These are phyloP conservation scores for Zosterops pallidus DNA, from an alignment of 2,113 vertebrate species.

Conservation along the genomic window DNA sequence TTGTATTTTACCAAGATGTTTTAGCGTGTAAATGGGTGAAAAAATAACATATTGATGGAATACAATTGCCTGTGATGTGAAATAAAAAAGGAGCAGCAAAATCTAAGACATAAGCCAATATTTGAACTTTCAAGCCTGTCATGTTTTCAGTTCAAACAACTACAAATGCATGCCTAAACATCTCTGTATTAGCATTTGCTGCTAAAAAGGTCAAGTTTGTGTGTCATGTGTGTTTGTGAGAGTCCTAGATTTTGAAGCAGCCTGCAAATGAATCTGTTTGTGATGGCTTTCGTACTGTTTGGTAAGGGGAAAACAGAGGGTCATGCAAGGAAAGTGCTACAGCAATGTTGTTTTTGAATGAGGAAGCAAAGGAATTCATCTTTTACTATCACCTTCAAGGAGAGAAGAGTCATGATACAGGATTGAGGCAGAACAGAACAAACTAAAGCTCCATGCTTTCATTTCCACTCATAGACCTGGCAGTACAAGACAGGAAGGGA, in stretches of 20 bases:
- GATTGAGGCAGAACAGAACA: not conserved
- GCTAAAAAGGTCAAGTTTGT: not conserved
- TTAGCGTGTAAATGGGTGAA: not conserved
- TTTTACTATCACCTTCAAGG: not conserved
- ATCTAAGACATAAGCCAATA: not conserved
- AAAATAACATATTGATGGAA: not conserved
- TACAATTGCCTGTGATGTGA: not conserved
- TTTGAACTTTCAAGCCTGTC: not conserved
- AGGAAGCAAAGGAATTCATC: not conserved
- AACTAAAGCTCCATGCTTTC: not conserved
- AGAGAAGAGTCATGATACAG: not conserved
- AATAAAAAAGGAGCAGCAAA: not conserved
- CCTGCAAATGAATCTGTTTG: not conserved
- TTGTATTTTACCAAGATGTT: not conserved
- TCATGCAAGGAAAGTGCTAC: not conserved
- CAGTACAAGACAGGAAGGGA: not conserved
- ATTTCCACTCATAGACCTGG: not conserved
- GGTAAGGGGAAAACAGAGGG: not conserved
- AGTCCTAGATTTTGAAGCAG: not conserved
- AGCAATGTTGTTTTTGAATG: not conserved
- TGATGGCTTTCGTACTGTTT: not conserved
- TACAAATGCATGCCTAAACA: not conserved
- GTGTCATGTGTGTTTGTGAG: not conserved
- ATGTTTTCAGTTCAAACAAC: not conserved
- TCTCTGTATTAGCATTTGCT: not conserved